phyloP scores from a whole-genome alignment of 2,113 vertebrate species.

The Xenopus borealis region DNA sequence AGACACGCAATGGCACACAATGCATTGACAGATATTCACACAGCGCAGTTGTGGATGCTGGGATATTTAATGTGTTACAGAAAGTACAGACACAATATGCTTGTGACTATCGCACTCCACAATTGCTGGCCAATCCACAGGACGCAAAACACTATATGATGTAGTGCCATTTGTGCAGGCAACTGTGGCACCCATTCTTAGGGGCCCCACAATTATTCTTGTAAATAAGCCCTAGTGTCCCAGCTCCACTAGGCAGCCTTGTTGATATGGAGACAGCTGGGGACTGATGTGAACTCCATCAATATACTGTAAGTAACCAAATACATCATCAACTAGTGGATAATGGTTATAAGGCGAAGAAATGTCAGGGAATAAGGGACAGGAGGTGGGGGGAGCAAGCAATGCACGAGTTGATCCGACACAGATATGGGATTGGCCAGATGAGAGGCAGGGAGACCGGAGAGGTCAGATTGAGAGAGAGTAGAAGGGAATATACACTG shows the following conservation, averaged over 20 bases:
- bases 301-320: slow-evolving; percentile 4
- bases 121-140: too few species aligned
- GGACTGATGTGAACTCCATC: not conserved
- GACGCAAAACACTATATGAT: too few species aligned
- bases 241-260: not conserved
- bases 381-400: not conserved
- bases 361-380: not conserved
- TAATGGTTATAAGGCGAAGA: not conserved
- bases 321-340: not conserved
- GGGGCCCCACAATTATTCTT: too few species aligned
- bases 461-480: slow-evolving; percentile 1
- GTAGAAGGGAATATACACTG: not conserved
- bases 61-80: too few species aligned
- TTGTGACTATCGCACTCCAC: too few species aligned
- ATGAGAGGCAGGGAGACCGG: slow-evolving; percentile 1
- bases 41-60: too few species aligned
- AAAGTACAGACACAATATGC: too few species aligned
- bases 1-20: too few species aligned
- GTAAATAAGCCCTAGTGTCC: too few species aligned
- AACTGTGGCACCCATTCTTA: too few species aligned
- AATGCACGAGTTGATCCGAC: slow-evolving; percentile 1
- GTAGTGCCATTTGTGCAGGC: too few species aligned
- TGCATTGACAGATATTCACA: too few species aligned
- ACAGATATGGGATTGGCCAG: slow-evolving; percentile 22
- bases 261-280: not conserved